Percentiles rank a stretch among this genome's conserved stretches.
phyloP scores from a whole-genome alignment of 2,888 invertebrate species.

The Rhamnusium bicolor region DNA sequence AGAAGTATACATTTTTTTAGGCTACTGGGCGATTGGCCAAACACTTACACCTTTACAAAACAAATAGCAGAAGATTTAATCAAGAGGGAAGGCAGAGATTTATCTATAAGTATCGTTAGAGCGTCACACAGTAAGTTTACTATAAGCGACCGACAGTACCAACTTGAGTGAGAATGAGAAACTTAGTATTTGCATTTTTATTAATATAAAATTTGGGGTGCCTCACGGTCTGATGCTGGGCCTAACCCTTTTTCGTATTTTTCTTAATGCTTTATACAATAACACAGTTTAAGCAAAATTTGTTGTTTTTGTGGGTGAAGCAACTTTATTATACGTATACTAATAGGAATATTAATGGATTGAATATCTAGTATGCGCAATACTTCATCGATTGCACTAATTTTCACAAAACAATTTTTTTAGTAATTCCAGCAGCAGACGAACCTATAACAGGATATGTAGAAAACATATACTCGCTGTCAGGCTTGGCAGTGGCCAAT shows the following conservation, averaged over 20 bases:
- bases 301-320: too few relatives aligned
- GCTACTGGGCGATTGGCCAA: conserved; percentile 75
- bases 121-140: conserved; percentile 76
- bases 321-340: too few relatives aligned
- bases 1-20: conserved; percentile 63
- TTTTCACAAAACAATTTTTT: conserved; percentile 29
- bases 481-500: conserved; percentile 52
- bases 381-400: too few relatives aligned
- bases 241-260: too few relatives aligned
- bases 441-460: conserved; percentile 75
- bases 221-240: background rate
- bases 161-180: too few relatives aligned
- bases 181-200: too few relatives aligned
- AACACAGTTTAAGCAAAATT: too few relatives aligned
- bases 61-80: conserved; percentile 80
- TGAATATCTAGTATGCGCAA: too few relatives aligned
- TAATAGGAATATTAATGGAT: too few relatives aligned
- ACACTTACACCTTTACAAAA: conserved; percentile 84
- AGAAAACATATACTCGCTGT: conserved; percentile 55
- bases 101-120: conserved; percentile 80
- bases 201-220: background rate
- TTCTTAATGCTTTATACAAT: too few relatives aligned
- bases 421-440: conserved; percentile 55
- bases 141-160: too few relatives aligned
- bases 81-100: conserved; percentile 71